phyloP scores from a whole-genome alignment of 2,797 vertebrate genomes.

The Platyrinchus mystaceus region DNA sequence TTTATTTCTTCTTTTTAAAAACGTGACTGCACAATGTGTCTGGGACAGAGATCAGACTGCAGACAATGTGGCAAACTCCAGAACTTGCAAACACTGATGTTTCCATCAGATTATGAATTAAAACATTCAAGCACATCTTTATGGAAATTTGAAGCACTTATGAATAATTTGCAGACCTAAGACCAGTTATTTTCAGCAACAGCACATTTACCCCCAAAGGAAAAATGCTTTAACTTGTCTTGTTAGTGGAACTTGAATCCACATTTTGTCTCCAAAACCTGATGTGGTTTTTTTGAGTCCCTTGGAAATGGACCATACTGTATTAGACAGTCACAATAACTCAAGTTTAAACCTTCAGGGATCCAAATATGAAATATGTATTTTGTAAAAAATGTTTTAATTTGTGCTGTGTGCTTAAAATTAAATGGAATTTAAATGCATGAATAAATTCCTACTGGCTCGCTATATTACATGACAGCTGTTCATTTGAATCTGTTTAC shows the following conservation, averaged over 20 bases:
- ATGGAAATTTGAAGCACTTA: not conserved
- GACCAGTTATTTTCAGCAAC: not conserved
- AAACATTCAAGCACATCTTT: not conserved
- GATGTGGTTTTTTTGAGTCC: not conserved
- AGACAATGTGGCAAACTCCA: not conserved
- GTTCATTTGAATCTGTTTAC: not conserved
- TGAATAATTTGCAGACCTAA: not conserved
- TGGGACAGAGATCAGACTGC: not conserved
- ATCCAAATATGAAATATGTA: not conserved
- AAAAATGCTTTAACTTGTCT: not conserved
- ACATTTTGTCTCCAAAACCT: not conserved
- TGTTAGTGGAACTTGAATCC: not conserved
- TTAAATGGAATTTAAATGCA: not conserved
- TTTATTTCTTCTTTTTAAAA: not conserved
- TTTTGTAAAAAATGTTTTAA: not conserved
- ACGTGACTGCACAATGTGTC: rapidly evolving
- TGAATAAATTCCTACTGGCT: not conserved
- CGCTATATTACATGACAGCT: not conserved
- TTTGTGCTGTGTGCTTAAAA: not conserved
- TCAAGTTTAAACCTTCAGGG: not conserved
- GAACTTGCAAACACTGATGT: not conserved
- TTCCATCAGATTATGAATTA: not conserved
- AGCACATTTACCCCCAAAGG: not conserved
- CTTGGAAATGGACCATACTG: not conserved
- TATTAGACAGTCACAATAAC: not conserved